A percentile compares a stretch with the other conserved stretches of the same genome.
phyloP scores from a whole-genome alignment of 2,888 invertebrate genomes.

The Xylota sylvarum region DNA sequence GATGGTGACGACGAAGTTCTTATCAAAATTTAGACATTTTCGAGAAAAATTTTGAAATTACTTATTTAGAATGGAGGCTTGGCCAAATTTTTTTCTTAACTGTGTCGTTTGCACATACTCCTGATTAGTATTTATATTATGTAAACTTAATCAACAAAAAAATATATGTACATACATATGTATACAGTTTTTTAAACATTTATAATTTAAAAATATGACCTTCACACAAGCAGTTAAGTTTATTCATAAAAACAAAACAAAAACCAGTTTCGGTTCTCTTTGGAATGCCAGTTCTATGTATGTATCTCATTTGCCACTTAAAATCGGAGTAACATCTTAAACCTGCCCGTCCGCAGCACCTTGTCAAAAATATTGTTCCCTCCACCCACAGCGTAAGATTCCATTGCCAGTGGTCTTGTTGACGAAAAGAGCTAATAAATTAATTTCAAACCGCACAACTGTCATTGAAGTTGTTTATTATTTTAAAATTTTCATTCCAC shows the following conservation, averaged over 20 bases:
- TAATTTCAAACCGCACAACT: slow-evolving; percentile 8
- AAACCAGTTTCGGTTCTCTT: slow-evolving; percentile 22
- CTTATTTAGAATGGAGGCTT: too few relatives aligned
- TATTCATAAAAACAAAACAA: slow-evolving; percentile 4
- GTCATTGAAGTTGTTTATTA: slow-evolving; percentile 18
- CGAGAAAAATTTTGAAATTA: too few relatives aligned
- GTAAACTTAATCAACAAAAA: too few relatives aligned
- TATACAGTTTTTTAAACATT: too few relatives aligned
- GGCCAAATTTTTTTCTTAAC: too few relatives aligned
- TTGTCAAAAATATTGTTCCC: slow-evolving; percentile 5
- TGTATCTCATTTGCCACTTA: not conserved
- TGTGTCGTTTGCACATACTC: too few relatives aligned
- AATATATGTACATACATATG: too few relatives aligned
- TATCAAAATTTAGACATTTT: too few relatives aligned
- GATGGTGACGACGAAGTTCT: too few relatives aligned
- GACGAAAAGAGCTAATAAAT: slow-evolving; percentile 2
- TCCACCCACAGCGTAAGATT: not conserved
- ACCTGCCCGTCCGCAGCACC: not conserved
- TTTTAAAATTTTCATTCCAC: slow-evolving; percentile 23
- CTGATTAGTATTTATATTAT: too few relatives aligned
- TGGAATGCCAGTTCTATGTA: not conserved
- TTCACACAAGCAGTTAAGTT: slow-evolving; percentile 14
- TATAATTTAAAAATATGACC: slow-evolving; percentile 23
- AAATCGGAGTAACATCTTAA: not conserved
- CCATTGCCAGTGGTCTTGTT: not conserved